Evolutionary conservation across 2,797 vertebrate species (phyloP), one percentile per base, ranked within the genome.

Genomic region (Lithobates sylvaticus): DNA sequence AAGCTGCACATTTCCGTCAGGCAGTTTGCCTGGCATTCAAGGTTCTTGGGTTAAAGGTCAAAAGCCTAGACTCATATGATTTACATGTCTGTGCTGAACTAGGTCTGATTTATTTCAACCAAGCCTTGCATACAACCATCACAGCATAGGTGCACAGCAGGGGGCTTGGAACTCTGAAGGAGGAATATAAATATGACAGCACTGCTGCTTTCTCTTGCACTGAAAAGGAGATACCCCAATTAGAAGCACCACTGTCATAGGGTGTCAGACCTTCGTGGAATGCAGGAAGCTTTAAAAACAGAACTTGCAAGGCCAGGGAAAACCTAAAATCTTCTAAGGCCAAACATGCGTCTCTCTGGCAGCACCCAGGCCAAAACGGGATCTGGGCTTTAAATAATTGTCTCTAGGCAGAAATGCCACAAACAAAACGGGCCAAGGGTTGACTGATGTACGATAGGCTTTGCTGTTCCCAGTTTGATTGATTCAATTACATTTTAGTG

Each of bases 291-390:
- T 74, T 70, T 83, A 64, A 86, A 78, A 88, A 86, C 71, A 87
- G 76, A 81, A 77, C n/a, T 71, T 87, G 65, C 58, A 83, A 65
- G 69, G 82, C 73, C 75, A 88, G 76, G 80, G 89, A 89, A 88
- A 61, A 88, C 27, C 34, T 0, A 79, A 61, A 81, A 68, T 70
- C 74, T 54, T 65, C 42, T 76, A 29, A 42, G 84, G 78, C 67
- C 78, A 58, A 36, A 65, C 73, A 77, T 54, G 80, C 39, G 67
- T 65, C 85, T 76, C 84, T 75, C 23, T 72, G 64, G 78, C 68
- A 83, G 85, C 79, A 12, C 81, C 54, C 50, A 58, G 21, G 65
- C 81, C 81, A 83, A 87, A 87, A 78, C 36, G 50, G 80, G 76
- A 87, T 32, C 69, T 42, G 10, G 76, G 81, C 81, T 87, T 87